Conservation (phyloP, 2,888 invertebrate species). For the Metellina segmentata region DNA sequence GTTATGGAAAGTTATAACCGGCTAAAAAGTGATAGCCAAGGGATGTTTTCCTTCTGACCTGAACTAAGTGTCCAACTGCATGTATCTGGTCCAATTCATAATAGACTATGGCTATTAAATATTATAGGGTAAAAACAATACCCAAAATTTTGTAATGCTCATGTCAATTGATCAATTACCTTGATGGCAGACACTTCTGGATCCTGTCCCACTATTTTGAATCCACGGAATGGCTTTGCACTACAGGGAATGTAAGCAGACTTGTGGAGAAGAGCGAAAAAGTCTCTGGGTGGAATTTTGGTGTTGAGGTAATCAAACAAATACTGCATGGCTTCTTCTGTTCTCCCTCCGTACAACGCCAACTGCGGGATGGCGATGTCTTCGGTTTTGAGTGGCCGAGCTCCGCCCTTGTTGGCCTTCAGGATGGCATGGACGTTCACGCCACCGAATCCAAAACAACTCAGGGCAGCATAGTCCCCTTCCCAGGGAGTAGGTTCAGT, state of each 20-base stretch:
- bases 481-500: slow-evolving; percentile 90
- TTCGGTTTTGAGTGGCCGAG: slow-evolving; percentile 16
- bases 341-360: slow-evolving; percentile 91
- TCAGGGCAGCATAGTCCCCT: slow-evolving; percentile 95
- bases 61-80: too few species aligned
- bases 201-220: slow-evolving; percentile 86
- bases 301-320: slow-evolving; percentile 84
- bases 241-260: slow-evolving; percentile 87
- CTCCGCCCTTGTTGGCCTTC: slow-evolving; percentile 86
- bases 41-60: too few species aligned
- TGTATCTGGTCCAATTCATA: too few species aligned
- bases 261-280: slow-evolving; percentile 88
- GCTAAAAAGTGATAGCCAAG: too few species aligned
- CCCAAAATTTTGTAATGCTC: too few species aligned
- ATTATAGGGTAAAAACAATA: too few species aligned
- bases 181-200: slow-evolving; percentile 65
- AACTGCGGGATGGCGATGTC: slow-evolving; percentile 85
- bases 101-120: too few species aligned
- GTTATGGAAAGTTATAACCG: too few species aligned
- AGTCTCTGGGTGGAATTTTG: slow-evolving; percentile 83
- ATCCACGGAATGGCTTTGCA: slow-evolving; percentile 92
- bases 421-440: slow-evolving; percentile 96
- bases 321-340: slow-evolving; percentile 87
- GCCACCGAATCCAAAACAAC: slow-evolving; percentile 99
- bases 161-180: too few species aligned